These are phyloP conservation scores for Megaceryle alcyon DNA, from an alignment of 2,797 vertebrate genomes.

Conservation along the genomic window DNA sequence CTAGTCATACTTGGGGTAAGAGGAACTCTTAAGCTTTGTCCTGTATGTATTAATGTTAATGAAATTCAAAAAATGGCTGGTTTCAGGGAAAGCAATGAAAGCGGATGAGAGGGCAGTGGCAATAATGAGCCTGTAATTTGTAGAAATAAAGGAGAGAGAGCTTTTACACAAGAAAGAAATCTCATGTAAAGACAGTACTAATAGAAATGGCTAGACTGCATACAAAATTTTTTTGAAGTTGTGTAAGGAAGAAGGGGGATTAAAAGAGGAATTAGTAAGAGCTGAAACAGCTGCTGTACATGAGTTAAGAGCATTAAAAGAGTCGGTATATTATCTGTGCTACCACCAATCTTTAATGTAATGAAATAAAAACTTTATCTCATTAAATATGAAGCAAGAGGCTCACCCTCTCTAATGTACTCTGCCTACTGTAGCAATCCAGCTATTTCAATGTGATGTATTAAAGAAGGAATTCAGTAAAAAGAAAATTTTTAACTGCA, in stretches of 20 bases:
- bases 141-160: neutral
- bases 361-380: conserved; percentile 35
- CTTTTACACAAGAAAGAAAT: neutral
- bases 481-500: neutral
- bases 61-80: conserved; percentile 19
- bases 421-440: neutral
- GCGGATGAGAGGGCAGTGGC: neutral
- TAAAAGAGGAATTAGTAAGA: conserved; percentile 49
- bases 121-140: conserved; percentile 44
- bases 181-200: conserved; percentile 3
- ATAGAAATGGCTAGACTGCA: neutral
- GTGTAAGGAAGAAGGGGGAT: conserved; percentile 18
- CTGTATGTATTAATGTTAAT: conserved; percentile 35
- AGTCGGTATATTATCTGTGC: neutral
- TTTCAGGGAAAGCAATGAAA: neutral
- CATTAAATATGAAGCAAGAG: conserved; percentile 9
- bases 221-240: neutral
- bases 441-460: neutral
- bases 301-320: conserved; percentile 44
- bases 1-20: neutral
- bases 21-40: conserved; percentile 33
- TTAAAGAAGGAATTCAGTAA: neutral
- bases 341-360: conserved; percentile 10
- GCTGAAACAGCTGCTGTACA: conserved; percentile 34
- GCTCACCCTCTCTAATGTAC: neutral